These are phyloP conservation scores for Phalacrocorax carbo DNA, from an alignment of 2,113 vertebrate species.

Conservation along the genomic window DNA sequence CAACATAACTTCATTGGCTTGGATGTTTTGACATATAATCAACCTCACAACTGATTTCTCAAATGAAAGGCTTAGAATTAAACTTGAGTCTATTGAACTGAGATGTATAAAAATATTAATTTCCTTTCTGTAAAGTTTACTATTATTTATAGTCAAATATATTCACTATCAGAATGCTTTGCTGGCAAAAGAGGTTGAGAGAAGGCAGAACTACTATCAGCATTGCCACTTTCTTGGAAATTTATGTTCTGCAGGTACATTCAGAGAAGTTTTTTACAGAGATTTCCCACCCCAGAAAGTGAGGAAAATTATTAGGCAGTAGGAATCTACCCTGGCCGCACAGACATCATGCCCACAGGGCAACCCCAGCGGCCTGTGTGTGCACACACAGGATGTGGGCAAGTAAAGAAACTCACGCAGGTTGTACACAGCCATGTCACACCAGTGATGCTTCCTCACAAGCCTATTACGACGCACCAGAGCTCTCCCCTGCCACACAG, in stretches of 20 bases:
- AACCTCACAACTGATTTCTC: background rate
- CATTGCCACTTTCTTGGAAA: background rate
- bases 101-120: background rate
- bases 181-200: background rate
- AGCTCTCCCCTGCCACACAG: background rate
- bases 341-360: background rate
- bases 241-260: background rate
- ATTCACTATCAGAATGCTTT: background rate
- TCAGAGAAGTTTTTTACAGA: background rate
- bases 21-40: background rate
- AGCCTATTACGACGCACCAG: fast-evolving
- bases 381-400: fast-evolving
- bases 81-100: background rate
- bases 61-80: background rate
- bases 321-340: fast-evolving
- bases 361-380: background rate
- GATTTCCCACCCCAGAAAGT: background rate
- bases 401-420: fast-evolving
- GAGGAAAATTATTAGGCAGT: background rate
- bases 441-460: fast-evolving
- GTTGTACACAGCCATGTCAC: fast-evolving
- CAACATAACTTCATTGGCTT: background rate
- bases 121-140: background rate
- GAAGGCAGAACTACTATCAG: background rate
- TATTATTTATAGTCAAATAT: background rate